These are phyloP conservation scores for Oncorhynchus keta DNA, from an alignment of 2,113 vertebrate species.

Conservation along the genomic window DNA sequence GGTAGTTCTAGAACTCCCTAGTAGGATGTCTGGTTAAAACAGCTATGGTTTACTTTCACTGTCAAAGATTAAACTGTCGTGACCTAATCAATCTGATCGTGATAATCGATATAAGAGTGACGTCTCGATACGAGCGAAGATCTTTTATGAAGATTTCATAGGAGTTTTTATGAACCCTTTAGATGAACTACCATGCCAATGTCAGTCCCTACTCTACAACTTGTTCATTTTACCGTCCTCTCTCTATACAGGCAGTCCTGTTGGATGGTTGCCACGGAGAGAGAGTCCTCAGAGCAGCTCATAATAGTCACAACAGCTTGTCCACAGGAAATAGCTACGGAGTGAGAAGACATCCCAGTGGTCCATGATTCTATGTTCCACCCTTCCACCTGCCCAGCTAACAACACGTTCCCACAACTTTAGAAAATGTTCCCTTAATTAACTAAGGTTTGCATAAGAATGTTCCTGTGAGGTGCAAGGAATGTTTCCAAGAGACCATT, in stretches of 20 bases:
- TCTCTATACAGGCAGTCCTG: constrained; percentile 27
- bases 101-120: no score
- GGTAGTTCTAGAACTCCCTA: not conserved
- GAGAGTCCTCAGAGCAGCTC: constrained; percentile 30
- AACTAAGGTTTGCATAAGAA: no score
- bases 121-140: no score
- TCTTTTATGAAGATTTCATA: no score
- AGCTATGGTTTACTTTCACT: no score
- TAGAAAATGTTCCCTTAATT: no score
- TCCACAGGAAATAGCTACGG: constrained; percentile 61
- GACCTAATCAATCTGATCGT: not conserved
- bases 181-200: not conserved
- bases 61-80: not conserved
- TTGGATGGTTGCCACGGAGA: constrained; percentile 24
- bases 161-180: no score
- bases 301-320: constrained; percentile 31
- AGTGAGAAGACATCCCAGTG: constrained; percentile 52
- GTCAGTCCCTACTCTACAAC: not conserved
- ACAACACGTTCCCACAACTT: no score
- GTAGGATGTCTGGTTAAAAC: no score
- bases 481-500: no score
- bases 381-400: constrained; percentile 14
- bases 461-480: no score
- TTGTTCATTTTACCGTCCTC: not conserved
- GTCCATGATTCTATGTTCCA: constrained; percentile 47